Evolutionary conservation across 2,113 vertebrate genomes (phyloP).

Genomic region (Rattus norvegicus): GRCr8 NC_086023.1:48574001-48574500

Average conservation of each 20-base stretch:
- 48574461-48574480: not conserved
- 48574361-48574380: fast-evolving
- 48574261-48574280: not conserved
- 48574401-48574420: not conserved
- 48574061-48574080: not conserved
- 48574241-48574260: not conserved
- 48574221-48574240: not conserved
- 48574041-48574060: not conserved
- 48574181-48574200: not conserved
- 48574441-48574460: not conserved
- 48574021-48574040: not conserved
- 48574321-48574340: not conserved
- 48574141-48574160: not conserved
- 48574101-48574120: not conserved
- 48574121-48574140: not conserved
- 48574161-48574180: not conserved
- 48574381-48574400: not conserved
- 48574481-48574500: not conserved
- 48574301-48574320: not conserved
- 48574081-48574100: not conserved
- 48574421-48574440: not conserved
- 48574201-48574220: not conserved
- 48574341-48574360: not conserved
- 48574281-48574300: not conserved
- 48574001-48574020: not conserved